Conservation (phyloP, 2,797 vertebrate species). For the Enteromius paludinosus region DNA sequence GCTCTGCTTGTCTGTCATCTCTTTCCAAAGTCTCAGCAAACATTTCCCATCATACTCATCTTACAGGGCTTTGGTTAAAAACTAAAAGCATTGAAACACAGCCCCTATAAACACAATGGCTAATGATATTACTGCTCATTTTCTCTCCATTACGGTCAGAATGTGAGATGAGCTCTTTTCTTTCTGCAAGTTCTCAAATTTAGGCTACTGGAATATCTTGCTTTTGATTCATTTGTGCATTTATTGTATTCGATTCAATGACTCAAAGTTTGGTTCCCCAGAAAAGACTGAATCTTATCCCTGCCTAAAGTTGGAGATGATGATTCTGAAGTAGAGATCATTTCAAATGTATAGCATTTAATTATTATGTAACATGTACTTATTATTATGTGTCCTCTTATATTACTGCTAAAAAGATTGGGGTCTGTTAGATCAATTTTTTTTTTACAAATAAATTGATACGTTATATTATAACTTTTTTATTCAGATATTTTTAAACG, state of each 20-base stretch:
- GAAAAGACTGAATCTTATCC: constrained; percentile 21
- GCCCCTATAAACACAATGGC: constrained; percentile 9
- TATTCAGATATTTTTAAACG: not conserved
- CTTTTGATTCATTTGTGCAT: constrained; percentile 3
- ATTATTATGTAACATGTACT: not conserved
- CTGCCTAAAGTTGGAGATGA: not conserved
- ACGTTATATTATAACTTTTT: not conserved
- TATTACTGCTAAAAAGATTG: not conserved
- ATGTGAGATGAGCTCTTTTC: constrained; percentile 36
- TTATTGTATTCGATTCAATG: constrained; percentile 6
- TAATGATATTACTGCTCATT: constrained; percentile 36
- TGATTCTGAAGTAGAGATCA: no score
- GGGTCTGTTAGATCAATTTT: not conserved
- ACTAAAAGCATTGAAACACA: constrained; percentile 43
- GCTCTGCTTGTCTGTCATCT: constrained; percentile 35
- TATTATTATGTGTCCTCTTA: not conserved
- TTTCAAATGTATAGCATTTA: not conserved
- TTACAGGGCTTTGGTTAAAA: constrained; percentile 44
- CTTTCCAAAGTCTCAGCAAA: constrained; percentile 14
- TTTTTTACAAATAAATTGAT: not conserved
- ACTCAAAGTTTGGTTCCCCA: constrained; percentile 17
- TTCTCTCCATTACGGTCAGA: constrained; percentile 44
- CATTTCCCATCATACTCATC: constrained; percentile 50
- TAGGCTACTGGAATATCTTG: constrained; percentile 11
- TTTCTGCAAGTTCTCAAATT: constrained; percentile 28